Evolutionary conservation across 2,888 invertebrate genomes (phyloP).

Genomic region (Drosophila tanythrix): DNA sequence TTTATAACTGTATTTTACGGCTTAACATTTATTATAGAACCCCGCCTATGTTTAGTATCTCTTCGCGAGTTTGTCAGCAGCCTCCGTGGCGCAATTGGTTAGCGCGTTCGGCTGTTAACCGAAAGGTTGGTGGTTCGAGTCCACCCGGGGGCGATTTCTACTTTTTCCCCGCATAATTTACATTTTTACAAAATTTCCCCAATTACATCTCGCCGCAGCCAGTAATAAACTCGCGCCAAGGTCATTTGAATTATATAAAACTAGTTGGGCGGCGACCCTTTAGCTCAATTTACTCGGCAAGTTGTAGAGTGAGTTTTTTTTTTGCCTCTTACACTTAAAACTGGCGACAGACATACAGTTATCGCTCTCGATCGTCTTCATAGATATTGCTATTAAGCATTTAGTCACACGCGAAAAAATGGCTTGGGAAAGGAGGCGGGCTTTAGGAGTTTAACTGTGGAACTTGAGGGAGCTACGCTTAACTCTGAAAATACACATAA

Average conservation of each 20-base stretch:
- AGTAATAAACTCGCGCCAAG: constrained; percentile 31
- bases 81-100: constrained; percentile 88
- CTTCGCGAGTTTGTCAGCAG: background rate
- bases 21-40: no score
- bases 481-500: background rate
- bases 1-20: background rate
- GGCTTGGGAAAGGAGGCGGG: background rate
- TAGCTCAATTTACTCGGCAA: constrained; percentile 21
- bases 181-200: background rate
- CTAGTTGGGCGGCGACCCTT: constrained; percentile 32
- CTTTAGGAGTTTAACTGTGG: background rate
- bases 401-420: constrained; percentile 28
- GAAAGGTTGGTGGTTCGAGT: constrained; percentile 99
- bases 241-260: constrained; percentile 35
- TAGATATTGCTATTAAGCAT: constrained; percentile 11
- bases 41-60: constrained; percentile 24
- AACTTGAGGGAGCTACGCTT: background rate
- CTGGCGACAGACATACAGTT: constrained; percentile 29
- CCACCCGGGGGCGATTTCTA: constrained; percentile 93
- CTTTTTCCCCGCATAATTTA: constrained; percentile 4
- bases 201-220: constrained; percentile 15
- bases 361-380: constrained; percentile 26
- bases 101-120: constrained; percentile 99
- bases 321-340: constrained; percentile 33
- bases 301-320: constrained; percentile 41